Evolutionary conservation across 2,797 vertebrate species (phyloP).

Genomic region (Poecilia picta): DNA sequence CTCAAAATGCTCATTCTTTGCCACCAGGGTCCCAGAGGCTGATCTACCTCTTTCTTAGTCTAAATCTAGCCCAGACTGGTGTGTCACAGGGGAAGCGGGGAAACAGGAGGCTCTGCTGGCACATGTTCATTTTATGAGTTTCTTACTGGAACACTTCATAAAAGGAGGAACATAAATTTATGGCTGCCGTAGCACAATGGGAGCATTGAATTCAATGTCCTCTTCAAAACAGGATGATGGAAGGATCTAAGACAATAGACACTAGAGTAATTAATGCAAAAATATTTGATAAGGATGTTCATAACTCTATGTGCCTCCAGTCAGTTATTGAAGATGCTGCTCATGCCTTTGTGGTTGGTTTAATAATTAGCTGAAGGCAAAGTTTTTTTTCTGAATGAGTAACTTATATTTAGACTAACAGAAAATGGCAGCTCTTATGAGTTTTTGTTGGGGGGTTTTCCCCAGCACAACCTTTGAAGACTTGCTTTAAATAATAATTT

Average conservation of each 20-base stretch:
- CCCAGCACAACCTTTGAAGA: not conserved
- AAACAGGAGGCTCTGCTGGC: not conserved
- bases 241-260: not conserved
- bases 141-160: not conserved
- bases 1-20: slow-evolving; percentile 14
- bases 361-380: not conserved
- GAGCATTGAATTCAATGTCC: not conserved
- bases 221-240: not conserved
- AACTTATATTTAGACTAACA: not conserved
- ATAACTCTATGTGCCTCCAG: not conserved
- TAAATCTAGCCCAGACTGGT: slow-evolving; percentile 14
- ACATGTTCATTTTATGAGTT: slow-evolving; percentile 2
- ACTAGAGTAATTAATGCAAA: not conserved
- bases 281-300: not conserved
- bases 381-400: not conserved
- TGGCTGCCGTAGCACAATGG: not conserved
- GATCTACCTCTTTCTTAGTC: slow-evolving; percentile 15
- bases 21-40: slow-evolving; percentile 18
- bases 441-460: not conserved
- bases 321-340: not conserved
- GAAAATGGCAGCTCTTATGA: not conserved
- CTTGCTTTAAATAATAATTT: not conserved
- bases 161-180: not conserved
- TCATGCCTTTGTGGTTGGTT: not conserved
- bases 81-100: not conserved